Evolutionary conservation across 2,888 invertebrate species (phyloP), one percentile per base, ranked within the genome.

Genomic region (Nomada lathburiana): DNA sequence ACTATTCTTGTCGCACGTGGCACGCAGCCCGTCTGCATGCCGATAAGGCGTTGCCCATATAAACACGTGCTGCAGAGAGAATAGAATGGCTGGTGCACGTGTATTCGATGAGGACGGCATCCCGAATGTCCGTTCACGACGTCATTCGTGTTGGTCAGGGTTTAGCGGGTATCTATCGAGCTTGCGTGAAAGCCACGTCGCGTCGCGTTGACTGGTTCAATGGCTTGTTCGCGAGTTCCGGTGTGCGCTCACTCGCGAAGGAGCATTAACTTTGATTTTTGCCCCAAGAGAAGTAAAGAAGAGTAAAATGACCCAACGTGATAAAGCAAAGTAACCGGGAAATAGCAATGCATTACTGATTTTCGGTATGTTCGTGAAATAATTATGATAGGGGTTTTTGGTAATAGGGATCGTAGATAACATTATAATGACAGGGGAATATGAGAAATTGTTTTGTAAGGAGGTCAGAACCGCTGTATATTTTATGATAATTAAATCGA

Each of bases 151-250:
- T 72, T 74, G 67, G 57, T 60, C 26, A 23, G 62, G 75, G 77
- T 68, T 84, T 84, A 83, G 71, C 83, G 13, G 55, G 83, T 80
- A 84, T 83, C 70, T 83, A 71, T 36, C 42, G 65, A 80, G 75
- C 64, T 80, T 64, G 71, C 70, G 52, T 60, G 80, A 29, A 79
- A 79, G 55, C 72, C 44, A 64, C 36, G 50, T 42, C 44, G 52
- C 70, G 50, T 68, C 44, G 60, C 36, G 50, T 42, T 36, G 52
- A 13, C 42, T 20, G 20, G 44, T 29, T 50, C 29, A 74, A 57
- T 69, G 29, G 69, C 16, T 78, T 36, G 64, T 64, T 23, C 59
- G 53, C 53, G 59, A 64, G 42, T 20, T 23, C 50, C 11, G 36
- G 23, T 23, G 53, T 13, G 60, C 10, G 20, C 23, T 13, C 47